A percentile compares a stretch with the other conserved stretches of the same genome.
Conservation (phyloP, 2,797 vertebrate species). For the Carcharodon carcharias region DNA sequence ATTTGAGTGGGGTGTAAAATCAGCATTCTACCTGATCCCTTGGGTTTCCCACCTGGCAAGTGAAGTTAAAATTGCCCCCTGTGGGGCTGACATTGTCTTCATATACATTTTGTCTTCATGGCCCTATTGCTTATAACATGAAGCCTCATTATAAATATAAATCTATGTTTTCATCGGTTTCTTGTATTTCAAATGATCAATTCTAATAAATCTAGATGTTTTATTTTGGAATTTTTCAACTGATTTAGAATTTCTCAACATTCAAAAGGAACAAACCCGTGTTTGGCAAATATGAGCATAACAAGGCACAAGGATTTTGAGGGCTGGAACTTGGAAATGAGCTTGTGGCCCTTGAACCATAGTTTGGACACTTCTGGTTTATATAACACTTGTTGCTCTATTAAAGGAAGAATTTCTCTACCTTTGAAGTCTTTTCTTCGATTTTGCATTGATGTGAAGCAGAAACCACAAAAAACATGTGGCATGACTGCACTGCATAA, state of each 20-base stretch:
- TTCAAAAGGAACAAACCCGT: background rate
- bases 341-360: background rate
- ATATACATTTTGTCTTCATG: background rate
- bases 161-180: background rate
- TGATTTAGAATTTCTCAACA: background rate
- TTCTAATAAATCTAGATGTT: background rate
- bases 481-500: background rate
- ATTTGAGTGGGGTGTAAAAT: background rate
- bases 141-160: background rate
- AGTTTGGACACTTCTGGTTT: background rate
- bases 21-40: background rate
- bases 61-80: background rate
- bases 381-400: background rate
- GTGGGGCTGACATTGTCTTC: background rate
- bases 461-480: background rate
- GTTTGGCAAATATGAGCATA: background rate
- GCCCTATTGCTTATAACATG: background rate
- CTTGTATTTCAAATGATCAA: background rate
- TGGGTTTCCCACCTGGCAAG: background rate
- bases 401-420: background rate
- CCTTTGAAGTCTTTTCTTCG: background rate
- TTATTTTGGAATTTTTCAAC: background rate
- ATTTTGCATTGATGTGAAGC: background rate
- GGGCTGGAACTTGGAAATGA: background rate
- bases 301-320: background rate